Base-by-base conservation (phyloP, 2,888 invertebrate species). In the Euspilapteryx auroguttella region DNA sequence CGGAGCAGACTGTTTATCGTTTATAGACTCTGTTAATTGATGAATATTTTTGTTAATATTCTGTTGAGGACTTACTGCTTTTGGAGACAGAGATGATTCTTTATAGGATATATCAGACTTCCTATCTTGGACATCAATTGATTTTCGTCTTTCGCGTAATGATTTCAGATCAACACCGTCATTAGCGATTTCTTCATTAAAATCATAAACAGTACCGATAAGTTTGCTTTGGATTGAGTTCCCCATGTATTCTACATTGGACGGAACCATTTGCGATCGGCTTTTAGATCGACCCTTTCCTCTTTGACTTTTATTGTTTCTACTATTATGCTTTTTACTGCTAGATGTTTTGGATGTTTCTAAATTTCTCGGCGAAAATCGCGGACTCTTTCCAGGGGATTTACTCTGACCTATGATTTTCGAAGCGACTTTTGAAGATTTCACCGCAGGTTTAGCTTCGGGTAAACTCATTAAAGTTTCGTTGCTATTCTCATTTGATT, bases 171-270 rank as follows among this genome's bases (percentile, higher is more conserved):
- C 86, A 29, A 89, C 84, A 10, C 85, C 84, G 34, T 87, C 86
- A 38, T 81, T 84, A 6, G 83, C 80, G 33, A 89, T 83, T 49
- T 92, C 91, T 44, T 92, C 91, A 37, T 91, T 87, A 37, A 89
- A 89, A 53, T 91, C 94, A 45, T 91, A 94, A 2, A 93, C 93
- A 2, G 93, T 93, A 6, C 93, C 91, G 5, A 85, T 85, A 21
- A 91, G 68, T 51, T 89, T 90, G 49, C 85, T 88, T 37, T 86
- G 87, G 33, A 89, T 88, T 2, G 89, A 85, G 42, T 84, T 84
- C 12, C 80, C 79, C 32, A 65, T 55, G 41, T 69, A 75, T 31
- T 80, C 79, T 21, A 75, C 51, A 43, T 62, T 28, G 37, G 65
- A 38, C 45, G 50, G 57, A 13, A 37, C 37, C 14, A 44, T 46